These are phyloP conservation scores for Drosophila ohnishii DNA, from an alignment of 1,140 invertebrate species.

Conservation along the genomic window DNA sequence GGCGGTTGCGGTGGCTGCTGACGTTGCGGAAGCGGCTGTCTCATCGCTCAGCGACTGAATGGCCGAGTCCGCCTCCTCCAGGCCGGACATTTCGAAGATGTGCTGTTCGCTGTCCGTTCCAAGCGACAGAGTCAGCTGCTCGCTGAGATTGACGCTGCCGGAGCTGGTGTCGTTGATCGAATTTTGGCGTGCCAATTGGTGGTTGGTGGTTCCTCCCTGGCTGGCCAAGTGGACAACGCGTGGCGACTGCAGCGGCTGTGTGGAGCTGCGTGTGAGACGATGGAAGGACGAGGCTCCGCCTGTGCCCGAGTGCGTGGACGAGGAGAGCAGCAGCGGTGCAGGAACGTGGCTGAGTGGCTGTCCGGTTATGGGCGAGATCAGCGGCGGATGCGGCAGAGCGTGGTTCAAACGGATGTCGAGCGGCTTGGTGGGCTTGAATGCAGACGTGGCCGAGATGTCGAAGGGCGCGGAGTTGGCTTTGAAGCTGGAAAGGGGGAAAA, in stretches of 20 bases:
- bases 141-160: conserved; percentile 57
- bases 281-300: conserved; percentile 45
- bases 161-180: conserved; percentile 56
- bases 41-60: conserved; percentile 59
- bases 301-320: conserved; percentile 52
- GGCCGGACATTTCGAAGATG: conserved; percentile 80
- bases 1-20: conserved; percentile 12
- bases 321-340: conserved; percentile 61
- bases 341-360: conserved; percentile 69
- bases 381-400: conserved; percentile 35
- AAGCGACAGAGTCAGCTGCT: conserved; percentile 63
- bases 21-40: conserved; percentile 16
- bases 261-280: conserved; percentile 63
- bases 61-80: conserved; percentile 73
- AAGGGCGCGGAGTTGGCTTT: conserved; percentile 78
- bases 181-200: conserved; percentile 44
- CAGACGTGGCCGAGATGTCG: conserved; percentile 72
- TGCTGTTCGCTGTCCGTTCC: conserved; percentile 70
- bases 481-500: conserved; percentile 56
- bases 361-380: conserved; percentile 69
- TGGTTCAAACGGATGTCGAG: conserved; percentile 62
- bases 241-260: conserved; percentile 68
- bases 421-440: conserved; percentile 76
- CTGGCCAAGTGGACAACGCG: conserved; percentile 58
- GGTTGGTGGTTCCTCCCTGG: conserved; percentile 30